These are phyloP conservation scores for Mesocentrotus franciscanus DNA, from an alignment of 53 echinoderm and acorn worm genomes.

Conservation along the genomic window DNA sequence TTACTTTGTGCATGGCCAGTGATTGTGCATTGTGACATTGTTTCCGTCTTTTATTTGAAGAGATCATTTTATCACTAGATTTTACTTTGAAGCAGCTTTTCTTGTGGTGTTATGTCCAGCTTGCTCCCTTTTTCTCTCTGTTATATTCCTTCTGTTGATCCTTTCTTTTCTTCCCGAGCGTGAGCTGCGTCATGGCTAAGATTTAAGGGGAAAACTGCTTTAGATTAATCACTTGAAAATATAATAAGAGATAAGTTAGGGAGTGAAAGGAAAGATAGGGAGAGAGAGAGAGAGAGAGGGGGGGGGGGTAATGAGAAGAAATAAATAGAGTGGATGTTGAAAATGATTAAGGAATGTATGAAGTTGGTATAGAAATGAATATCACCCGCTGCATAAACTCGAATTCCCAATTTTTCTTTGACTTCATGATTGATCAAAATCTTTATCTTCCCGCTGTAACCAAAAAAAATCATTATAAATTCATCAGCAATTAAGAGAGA, in stretches of 20 bases:
- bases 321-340: not conserved
- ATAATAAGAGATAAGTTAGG: not conserved
- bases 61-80: constrained; percentile 48
- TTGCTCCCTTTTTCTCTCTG: not conserved
- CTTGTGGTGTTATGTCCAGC: constrained; percentile 22
- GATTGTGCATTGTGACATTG: constrained; percentile 57
- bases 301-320: not conserved
- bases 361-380: constrained; percentile 52
- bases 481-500: not conserved
- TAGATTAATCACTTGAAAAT: not conserved
- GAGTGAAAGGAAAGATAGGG: not conserved
- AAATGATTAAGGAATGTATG: not conserved
- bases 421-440: not conserved
- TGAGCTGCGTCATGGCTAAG: not conserved
- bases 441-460: not conserved
- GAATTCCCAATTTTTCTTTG: not conserved
- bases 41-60: constrained; percentile 3
- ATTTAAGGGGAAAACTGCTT: too few species aligned
- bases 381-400: not conserved
- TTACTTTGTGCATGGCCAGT: constrained; percentile 29
- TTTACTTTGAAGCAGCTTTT: constrained; percentile 38
- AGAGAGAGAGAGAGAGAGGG: not conserved
- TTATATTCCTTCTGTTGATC: not conserved
- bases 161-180: not conserved
- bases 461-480: not conserved